Conservation (phyloP, 1,140 invertebrate species). For the Apocrypta bakeri region DNA sequence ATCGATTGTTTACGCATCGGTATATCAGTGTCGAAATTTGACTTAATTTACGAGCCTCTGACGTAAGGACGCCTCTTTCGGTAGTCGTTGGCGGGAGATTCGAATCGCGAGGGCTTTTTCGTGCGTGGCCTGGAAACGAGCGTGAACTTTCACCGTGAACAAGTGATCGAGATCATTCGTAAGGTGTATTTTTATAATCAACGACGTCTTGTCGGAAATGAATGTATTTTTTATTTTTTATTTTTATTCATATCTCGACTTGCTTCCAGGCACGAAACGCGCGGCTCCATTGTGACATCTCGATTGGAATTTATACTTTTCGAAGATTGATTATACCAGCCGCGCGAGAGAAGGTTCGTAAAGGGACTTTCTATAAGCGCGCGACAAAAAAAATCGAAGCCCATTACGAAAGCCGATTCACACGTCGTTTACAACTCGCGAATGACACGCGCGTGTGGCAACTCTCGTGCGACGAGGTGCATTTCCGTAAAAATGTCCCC, state of each 20-base stretch:
- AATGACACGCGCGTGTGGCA: too few species aligned
- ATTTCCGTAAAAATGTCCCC: too few species aligned
- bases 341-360: background rate
- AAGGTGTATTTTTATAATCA: too few species aligned
- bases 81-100: background rate
- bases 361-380: background rate
- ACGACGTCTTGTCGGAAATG: too few species aligned
- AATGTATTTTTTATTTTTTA: too few species aligned
- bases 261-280: too few species aligned
- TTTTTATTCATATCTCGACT: too few species aligned
- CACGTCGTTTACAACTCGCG: too few species aligned
- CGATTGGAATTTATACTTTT: too few species aligned
- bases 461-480: too few species aligned
- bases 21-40: constrained; percentile 22
- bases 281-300: too few species aligned
- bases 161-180: constrained; percentile 3
- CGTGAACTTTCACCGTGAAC: constrained; percentile 10
- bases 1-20: constrained; percentile 11
- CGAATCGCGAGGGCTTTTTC: background rate
- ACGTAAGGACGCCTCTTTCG: background rate
- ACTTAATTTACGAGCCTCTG: constrained; percentile 16
- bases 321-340: background rate
- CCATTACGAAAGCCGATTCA: background rate
- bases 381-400: background rate
- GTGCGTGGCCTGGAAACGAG: background rate